These are phyloP conservation scores for Callyntrura guangdongensis DNA, from an alignment of 2,888 invertebrate genomes.

Conservation along the genomic window DNA sequence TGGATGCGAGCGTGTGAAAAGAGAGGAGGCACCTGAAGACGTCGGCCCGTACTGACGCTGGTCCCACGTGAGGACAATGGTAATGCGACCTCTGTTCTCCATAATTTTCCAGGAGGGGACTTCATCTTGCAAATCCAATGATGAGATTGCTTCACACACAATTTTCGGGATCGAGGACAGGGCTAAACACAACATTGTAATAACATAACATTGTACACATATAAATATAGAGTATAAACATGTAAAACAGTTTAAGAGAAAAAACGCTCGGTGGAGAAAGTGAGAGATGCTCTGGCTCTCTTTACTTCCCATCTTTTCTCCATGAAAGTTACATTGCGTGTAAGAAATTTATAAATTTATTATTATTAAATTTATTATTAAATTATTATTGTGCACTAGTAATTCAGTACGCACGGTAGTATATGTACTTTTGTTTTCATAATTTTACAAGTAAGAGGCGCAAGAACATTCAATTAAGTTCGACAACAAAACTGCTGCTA, in stretches of 20 bases:
- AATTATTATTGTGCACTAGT: constrained; percentile 25
- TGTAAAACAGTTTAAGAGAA: constrained; percentile 60
- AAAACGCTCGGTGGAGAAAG: constrained; percentile 60
- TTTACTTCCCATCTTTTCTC: constrained; percentile 78
- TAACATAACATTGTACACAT: constrained; percentile 75
- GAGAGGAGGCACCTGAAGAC: constrained; percentile 82
- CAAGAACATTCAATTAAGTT: constrained; percentile 25
- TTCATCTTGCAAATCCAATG: constrained; percentile 93
- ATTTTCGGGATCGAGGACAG: constrained; percentile 98
- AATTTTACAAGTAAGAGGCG: constrained; percentile 30
- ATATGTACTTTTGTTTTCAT: not conserved
- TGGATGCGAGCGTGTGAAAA: constrained; percentile 82
- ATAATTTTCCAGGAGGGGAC: constrained; percentile 99
- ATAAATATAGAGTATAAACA: constrained; percentile 54
- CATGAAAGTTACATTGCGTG: constrained; percentile 42
- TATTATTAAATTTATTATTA: not conserved
- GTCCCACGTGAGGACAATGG: constrained; percentile 98
- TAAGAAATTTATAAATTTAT: not conserved
- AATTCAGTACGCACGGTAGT: constrained; percentile 30
- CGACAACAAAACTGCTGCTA: not conserved
- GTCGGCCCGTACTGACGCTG: constrained; percentile 88
- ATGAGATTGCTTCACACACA: constrained; percentile 98
- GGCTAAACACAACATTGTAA: constrained; percentile 88
- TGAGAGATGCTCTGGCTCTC: constrained; percentile 76
- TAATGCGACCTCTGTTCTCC: constrained; percentile 99